Evolutionary conservation across 2,888 invertebrate species (phyloP).

Genomic region (Trachelus stipa): DNA sequence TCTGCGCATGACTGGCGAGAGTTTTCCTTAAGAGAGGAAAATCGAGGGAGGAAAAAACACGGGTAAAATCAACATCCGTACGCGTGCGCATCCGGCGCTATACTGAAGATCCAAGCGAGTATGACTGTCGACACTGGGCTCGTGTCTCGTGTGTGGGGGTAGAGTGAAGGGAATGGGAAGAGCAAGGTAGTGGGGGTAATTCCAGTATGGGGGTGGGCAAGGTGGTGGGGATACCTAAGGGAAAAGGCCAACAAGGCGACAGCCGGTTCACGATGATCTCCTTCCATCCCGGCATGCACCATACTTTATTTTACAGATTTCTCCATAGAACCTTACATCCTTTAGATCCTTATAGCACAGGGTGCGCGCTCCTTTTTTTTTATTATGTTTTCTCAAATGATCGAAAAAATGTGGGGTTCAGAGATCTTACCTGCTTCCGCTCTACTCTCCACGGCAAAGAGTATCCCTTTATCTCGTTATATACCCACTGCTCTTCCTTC

Average conservation of each 20-base stretch:
- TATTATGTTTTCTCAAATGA: background rate
- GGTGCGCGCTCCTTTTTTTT: background rate
- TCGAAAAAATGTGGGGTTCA: background rate
- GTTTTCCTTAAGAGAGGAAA: background rate
- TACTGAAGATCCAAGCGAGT: slow-evolving; percentile 51
- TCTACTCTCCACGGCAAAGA: background rate
- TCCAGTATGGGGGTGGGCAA: slow-evolving; percentile 12
- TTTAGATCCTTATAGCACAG: background rate
- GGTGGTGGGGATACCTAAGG: slow-evolving; percentile 10
- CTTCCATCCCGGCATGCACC: slow-evolving; percentile 42
- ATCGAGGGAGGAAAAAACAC: background rate
- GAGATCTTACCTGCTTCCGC: background rate
- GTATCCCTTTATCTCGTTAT: background rate
- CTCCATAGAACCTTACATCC: background rate
- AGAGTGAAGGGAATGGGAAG: slow-evolving; percentile 10
- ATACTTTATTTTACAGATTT: slow-evolving; percentile 17
- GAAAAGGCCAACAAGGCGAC: slow-evolving; percentile 42
- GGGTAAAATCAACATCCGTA: slow-evolving; percentile 30
- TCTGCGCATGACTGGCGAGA: background rate
- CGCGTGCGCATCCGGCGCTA: slow-evolving; percentile 60
- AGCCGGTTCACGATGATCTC: slow-evolving; percentile 57
- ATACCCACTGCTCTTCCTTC: background rate
- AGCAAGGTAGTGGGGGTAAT: slow-evolving; percentile 12
- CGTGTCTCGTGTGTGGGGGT: slow-evolving; percentile 13
- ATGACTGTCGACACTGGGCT: slow-evolving; percentile 47